Conservation (phyloP, 2,888 invertebrate genomes). For the Hyposoter dolosus region DNA sequence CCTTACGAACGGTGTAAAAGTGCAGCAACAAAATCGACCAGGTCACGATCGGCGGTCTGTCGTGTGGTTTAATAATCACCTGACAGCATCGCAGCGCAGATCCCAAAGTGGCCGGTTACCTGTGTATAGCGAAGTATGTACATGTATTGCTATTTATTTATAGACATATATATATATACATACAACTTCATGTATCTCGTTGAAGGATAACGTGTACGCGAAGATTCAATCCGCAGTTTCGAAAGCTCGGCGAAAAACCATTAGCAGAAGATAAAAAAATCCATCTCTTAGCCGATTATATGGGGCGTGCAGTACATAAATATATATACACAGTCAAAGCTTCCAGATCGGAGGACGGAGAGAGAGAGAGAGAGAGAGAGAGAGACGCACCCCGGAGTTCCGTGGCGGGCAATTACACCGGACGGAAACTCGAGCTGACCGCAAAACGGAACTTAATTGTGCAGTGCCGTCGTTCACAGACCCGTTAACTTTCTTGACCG, state of each 20-base stretch:
- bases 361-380: not conserved
- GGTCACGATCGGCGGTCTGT: slow-evolving; percentile 41
- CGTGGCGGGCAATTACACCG: slow-evolving; percentile 73
- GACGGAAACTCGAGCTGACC: slow-evolving; percentile 73
- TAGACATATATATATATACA: slow-evolving; percentile 5
- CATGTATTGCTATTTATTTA: not conserved
- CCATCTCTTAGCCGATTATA: slow-evolving; percentile 17
- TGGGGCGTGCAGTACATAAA: not conserved
- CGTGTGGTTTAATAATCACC: slow-evolving; percentile 50
- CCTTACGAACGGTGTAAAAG: slow-evolving; percentile 14
- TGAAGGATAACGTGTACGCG: slow-evolving; percentile 45
- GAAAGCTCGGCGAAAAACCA: slow-evolving; percentile 33
- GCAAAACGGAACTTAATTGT: slow-evolving; percentile 80
- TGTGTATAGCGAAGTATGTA: not conserved
- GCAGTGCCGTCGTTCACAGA: slow-evolving; percentile 73
- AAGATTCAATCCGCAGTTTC: slow-evolving; percentile 40
- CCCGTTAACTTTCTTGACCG: slow-evolving; percentile 72
- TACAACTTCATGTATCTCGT: slow-evolving; percentile 7
- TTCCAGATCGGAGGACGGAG: slow-evolving; percentile 32
- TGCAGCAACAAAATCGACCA: slow-evolving; percentile 41
- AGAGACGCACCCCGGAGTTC: slow-evolving; percentile 63
- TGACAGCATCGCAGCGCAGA: slow-evolving; percentile 32
- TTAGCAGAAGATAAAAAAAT: slow-evolving; percentile 14
- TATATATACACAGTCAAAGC: slow-evolving; percentile 18
- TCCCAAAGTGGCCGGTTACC: slow-evolving; percentile 25